A percentile compares a stretch with the other conserved stretches of the same genome.
These are phyloP conservation scores for Drosophila paranaensis DNA, from an alignment of 2,888 invertebrate genomes.

Conservation along the genomic window DNA sequence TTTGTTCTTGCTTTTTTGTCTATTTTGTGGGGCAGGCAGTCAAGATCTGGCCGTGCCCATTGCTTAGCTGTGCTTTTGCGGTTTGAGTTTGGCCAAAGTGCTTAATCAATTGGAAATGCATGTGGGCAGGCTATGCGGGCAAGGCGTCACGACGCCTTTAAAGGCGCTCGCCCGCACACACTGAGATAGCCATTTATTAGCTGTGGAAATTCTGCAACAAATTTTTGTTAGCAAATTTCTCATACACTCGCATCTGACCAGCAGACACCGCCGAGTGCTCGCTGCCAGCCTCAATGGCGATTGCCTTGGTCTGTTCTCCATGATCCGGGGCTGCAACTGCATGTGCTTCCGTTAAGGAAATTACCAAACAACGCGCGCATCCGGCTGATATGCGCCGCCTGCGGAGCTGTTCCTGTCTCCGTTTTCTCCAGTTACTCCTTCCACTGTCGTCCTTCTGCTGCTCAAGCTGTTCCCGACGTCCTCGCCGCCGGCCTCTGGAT, in stretches of 20 bases:
- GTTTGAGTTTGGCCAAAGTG: slow-evolving; percentile 47
- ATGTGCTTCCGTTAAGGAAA: slow-evolving; percentile 75
- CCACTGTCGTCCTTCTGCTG: background rate
- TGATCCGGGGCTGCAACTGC: slow-evolving; percentile 57
- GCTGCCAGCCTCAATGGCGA: slow-evolving; percentile 20
- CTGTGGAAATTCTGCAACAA: slow-evolving; percentile 52
- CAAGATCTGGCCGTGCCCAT: slow-evolving; percentile 28
- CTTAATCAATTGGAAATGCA: slow-evolving; percentile 66
- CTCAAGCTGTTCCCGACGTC: slow-evolving; percentile 36
- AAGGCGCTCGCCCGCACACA: slow-evolving; percentile 28
- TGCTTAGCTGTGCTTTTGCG: slow-evolving; percentile 34
- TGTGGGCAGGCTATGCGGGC: slow-evolving; percentile 36
- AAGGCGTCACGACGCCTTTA: slow-evolving; percentile 28
- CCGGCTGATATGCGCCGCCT: slow-evolving; percentile 73
- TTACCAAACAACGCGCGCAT: slow-evolving; percentile 76
- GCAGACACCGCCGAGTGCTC: slow-evolving; percentile 14
- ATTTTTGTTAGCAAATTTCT: slow-evolving; percentile 51
- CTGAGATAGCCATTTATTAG: slow-evolving; percentile 38
- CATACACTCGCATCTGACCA: slow-evolving; percentile 22
- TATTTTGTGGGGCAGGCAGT: slow-evolving; percentile 16
- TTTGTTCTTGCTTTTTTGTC: slow-evolving; percentile 1
- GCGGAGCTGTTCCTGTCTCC: slow-evolving; percentile 44
- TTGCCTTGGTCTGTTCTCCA: slow-evolving; percentile 5
- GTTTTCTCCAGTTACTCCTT: background rate
- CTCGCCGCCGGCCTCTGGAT: slow-evolving; percentile 39